A percentile compares a stretch with the other conserved stretches of the same genome.
phyloP scores from a whole-genome alignment of 2,888 invertebrate species.

The Limnephilus lunatus region DNA sequence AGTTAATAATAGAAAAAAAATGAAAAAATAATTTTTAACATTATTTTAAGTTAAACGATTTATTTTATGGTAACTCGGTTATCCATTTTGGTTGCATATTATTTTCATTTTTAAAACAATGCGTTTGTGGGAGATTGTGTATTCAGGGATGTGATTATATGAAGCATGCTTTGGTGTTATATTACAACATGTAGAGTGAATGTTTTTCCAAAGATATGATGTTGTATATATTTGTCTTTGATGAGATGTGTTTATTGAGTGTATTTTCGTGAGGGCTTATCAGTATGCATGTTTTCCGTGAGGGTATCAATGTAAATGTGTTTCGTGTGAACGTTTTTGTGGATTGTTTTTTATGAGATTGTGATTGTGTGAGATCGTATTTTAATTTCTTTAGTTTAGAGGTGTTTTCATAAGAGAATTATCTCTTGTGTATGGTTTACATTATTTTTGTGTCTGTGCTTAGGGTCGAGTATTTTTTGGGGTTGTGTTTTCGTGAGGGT shows the following conservation, averaged over 20 bases:
- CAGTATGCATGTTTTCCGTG: neutral
- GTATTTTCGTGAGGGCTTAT: neutral
- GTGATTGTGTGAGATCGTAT: constrained; percentile 45
- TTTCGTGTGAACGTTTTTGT: constrained; percentile 49
- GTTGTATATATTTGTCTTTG: neutral
- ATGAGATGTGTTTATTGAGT: neutral
- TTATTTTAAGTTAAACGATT: neutral
- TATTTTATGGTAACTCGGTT: neutral
- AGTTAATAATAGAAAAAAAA: neutral
- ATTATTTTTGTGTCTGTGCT: no score
- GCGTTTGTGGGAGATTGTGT: neutral
- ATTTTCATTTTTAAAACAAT: neutral
- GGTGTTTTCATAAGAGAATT: no score
- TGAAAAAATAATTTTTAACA: neutral
- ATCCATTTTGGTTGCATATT: neutral
- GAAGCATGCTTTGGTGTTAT: constrained; percentile 5
- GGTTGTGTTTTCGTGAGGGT: neutral
- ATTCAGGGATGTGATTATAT: neutral
- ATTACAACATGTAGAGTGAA: constrained; percentile 17
- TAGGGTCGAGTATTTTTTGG: neutral
- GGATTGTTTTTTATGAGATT: neutral
- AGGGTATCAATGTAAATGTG: constrained; percentile 29
- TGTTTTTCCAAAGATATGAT: neutral
- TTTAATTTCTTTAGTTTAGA: no score
- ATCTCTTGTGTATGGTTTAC: no score